Conservation (phyloP, 2,888 invertebrate genomes). For the Orthosia incerta region DNA sequence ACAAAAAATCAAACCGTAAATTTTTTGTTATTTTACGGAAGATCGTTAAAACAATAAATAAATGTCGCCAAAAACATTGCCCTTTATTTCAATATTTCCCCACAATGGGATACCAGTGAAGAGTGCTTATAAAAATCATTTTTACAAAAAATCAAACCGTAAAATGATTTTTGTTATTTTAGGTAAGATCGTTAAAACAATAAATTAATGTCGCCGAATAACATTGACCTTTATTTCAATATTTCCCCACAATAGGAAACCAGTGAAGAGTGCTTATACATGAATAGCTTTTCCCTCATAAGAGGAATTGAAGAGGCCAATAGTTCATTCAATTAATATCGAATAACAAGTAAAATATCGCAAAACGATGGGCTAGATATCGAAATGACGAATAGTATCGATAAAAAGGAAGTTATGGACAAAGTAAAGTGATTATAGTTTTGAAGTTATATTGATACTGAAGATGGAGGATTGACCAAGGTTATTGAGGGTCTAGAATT, state of each 20-base stretch:
- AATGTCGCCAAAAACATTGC: too few relatives aligned
- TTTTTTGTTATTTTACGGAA: too few relatives aligned
- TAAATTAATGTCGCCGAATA: not conserved
- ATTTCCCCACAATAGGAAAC: not conserved
- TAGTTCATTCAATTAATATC: constrained; percentile 41
- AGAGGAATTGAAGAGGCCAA: constrained; percentile 18
- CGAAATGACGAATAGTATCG: constrained; percentile 26
- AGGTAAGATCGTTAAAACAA: not conserved
- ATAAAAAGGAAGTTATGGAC: constrained; percentile 38
- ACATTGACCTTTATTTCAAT: constrained; percentile 5
- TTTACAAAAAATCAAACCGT: too few relatives aligned
- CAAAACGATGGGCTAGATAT: constrained; percentile 34
- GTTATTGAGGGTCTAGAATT: not conserved
- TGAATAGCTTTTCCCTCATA: constrained; percentile 18
- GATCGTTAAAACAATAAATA: too few relatives aligned
- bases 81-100: too few relatives aligned
- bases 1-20: too few relatives aligned
- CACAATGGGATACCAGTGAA: too few relatives aligned
- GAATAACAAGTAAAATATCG: constrained; percentile 33
- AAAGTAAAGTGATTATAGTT: constrained; percentile 31
- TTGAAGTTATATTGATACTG: constrained; percentile 19
- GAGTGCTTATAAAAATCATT: too few relatives aligned
- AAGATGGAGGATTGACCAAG: constrained; percentile 5
- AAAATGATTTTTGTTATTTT: not conserved
- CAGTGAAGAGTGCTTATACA: constrained; percentile 12